Base-by-base conservation (phyloP, 2,797 vertebrate genomes). In the Cynodonichthys magdalenae region DNA sequence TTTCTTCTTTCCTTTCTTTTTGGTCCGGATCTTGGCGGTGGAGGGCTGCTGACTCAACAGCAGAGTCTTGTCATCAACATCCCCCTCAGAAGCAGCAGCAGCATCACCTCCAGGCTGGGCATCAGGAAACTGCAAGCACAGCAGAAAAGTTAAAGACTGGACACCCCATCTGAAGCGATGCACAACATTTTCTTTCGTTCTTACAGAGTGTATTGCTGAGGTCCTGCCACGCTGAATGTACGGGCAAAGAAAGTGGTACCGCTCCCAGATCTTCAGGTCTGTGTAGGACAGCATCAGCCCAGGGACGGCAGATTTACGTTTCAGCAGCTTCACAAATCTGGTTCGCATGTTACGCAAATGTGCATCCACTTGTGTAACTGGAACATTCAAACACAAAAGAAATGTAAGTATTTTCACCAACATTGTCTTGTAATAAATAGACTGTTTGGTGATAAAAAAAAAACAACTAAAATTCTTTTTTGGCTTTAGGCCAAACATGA, bases 331-430 rank as follows among this genome's bases (percentile, higher is more conserved):
- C 18, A 47, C 46, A 5, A 47, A 47, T 47, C 46, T 10, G 11
- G 46, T 47, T 10, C 46, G 46, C 46, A 47, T 47, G 46, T 47
- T 47, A 47, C 46, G 46, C 46, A 47, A 20, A 47, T 47, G 46
- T 47, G 46, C 46, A 12, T 47, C 46, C 9, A 47, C 10, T 20
- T 47, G 46, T 4, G 1, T 20, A 19, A 18, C 46, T 47, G 46
- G 1, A 47, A 47, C 18, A 20, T 14, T 10, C 8, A 11, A 47
- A 12, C 10, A 11, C 10, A 39, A 39, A 11, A 39, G 36, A 39
- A 39, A 12, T 39, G 0, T 11, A 11, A 39, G 11, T 39, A 12
- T 39, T 39, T 39, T 39, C 10, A 39, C 11, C 10, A 39, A 39
- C 36, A 39, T 11, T 39, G 11, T 39, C 2, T 39, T 39, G 10